Conservation (phyloP, 2,888 invertebrate species). For the Stenoptilia bipunctidactyla region DNA sequence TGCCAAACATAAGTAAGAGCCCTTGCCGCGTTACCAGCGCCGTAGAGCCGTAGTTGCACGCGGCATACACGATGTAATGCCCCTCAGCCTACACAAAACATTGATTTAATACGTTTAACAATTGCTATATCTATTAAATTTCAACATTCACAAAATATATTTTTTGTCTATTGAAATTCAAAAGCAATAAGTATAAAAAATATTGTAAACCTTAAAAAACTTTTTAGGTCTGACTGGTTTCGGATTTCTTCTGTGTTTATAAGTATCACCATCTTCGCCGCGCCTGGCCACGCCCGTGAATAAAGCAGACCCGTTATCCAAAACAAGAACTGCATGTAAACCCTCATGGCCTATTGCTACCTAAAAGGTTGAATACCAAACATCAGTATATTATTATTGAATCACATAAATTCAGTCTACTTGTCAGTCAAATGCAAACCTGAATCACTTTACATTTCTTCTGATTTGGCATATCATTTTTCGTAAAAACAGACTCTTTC, state of each 20-base stretch:
- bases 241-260: constrained; percentile 83
- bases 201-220: constrained; percentile 84
- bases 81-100: constrained; percentile 72
- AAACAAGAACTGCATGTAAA: constrained; percentile 89
- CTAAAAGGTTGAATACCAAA: constrained; percentile 41
- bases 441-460: constrained; percentile 49
- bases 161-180: too few relatives aligned
- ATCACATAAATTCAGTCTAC: too few relatives aligned
- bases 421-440: too few relatives aligned
- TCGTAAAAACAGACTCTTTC: constrained; percentile 53
- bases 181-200: too few relatives aligned
- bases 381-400: not conserved
- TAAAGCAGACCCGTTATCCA: constrained; percentile 92
- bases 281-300: constrained; percentile 85
- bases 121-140: too few relatives aligned
- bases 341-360: constrained; percentile 95
- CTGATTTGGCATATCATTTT: constrained; percentile 39
- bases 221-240: constrained; percentile 94
- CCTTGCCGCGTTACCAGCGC: constrained; percentile 93
- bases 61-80: constrained; percentile 83
- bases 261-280: constrained; percentile 94
- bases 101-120: too few relatives aligned
- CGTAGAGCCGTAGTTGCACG: constrained; percentile 95
- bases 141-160: too few relatives aligned
- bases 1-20: constrained; percentile 92